phyloP scores from a whole-genome alignment of 2,113 vertebrate genomes.

The Struthio camelus region DNA sequence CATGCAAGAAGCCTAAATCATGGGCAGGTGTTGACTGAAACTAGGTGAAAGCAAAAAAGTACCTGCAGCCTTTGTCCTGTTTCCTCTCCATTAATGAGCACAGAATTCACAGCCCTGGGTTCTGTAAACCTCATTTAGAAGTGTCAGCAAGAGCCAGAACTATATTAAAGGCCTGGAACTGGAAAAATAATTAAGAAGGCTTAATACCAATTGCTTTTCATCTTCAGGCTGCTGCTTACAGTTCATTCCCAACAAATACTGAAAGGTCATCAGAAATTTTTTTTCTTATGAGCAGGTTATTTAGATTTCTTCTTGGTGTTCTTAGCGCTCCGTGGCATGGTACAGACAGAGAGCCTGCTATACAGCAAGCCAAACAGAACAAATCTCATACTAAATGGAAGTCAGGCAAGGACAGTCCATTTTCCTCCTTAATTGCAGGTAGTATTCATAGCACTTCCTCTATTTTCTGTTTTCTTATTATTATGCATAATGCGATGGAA shows the following conservation, averaged over 20 bases:
- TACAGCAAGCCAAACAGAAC: not conserved
- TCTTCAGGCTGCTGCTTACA: conserved; percentile 61
- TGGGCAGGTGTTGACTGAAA: conserved; percentile 16
- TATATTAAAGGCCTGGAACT: conserved; percentile 62
- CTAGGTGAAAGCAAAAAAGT: conserved; percentile 22
- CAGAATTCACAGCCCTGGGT: conserved; percentile 46
- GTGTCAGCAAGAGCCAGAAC: conserved; percentile 55
- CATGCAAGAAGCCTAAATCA: conserved; percentile 15
- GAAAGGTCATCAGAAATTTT: conserved; percentile 64
- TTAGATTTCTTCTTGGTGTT: conserved; percentile 37
- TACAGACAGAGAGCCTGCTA: not conserved
- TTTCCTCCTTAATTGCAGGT: conserved; percentile 35
- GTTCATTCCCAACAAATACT: conserved; percentile 54
- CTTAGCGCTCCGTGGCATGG: not conserved
- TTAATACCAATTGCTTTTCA: conserved; percentile 70
- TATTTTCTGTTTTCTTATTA: conserved; percentile 31
- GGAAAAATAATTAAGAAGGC: conserved; percentile 74
- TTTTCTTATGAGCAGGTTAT: conserved; percentile 48
- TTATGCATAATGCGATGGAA: conserved; percentile 33
- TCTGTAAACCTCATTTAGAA: conserved; percentile 67
- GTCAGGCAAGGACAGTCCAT: not conserved
- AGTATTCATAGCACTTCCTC: not conserved
- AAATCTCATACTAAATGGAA: conserved; percentile 18
- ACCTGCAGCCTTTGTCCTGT: not conserved
- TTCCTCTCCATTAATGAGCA: conserved; percentile 57